Percentiles rank a stretch among this genome's conserved stretches.
Evolutionary conservation across 2,113 vertebrate genomes (phyloP).

Genomic region (Oreocharis arfaki): DNA sequence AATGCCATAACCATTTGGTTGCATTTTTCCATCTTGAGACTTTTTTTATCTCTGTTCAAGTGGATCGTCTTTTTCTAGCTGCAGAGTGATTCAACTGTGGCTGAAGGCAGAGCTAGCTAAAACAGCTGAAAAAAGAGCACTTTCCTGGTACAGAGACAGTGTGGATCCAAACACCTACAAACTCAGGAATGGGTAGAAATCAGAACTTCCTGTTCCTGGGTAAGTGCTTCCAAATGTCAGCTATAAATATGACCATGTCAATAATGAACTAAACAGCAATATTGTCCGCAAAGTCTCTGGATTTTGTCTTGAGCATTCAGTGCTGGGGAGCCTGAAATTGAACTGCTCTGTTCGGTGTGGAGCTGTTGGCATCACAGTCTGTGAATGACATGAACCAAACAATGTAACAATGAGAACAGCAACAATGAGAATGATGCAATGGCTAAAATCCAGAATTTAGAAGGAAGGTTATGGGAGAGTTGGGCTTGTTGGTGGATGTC

Average conservation of each 20-base stretch:
- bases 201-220: not conserved
- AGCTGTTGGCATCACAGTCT: not conserved
- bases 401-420: not conserved
- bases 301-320: not conserved
- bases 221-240: not conserved
- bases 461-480: not conserved
- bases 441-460: not conserved
- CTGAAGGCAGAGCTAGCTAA: not conserved
- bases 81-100: not conserved
- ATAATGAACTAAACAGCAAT: not conserved
- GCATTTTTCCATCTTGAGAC: not conserved
- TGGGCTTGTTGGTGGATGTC: not conserved
- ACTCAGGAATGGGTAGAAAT: not conserved
- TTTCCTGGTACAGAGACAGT: not conserved
- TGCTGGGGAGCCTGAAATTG: not conserved
- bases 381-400: not conserved
- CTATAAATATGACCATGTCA: fast-evolving
- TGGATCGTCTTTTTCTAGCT: not conserved
- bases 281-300: not conserved
- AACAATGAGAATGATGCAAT: not conserved
- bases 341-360: not conserved
- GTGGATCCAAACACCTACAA: not conserved
- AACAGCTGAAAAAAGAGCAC: not conserved
- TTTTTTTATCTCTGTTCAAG: not conserved
- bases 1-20: not conserved